Evolutionary conservation across 2,797 vertebrate genomes (phyloP), one percentile per base, ranked within the genome.

Genomic region (Geotrypetes seraphini): DNA sequence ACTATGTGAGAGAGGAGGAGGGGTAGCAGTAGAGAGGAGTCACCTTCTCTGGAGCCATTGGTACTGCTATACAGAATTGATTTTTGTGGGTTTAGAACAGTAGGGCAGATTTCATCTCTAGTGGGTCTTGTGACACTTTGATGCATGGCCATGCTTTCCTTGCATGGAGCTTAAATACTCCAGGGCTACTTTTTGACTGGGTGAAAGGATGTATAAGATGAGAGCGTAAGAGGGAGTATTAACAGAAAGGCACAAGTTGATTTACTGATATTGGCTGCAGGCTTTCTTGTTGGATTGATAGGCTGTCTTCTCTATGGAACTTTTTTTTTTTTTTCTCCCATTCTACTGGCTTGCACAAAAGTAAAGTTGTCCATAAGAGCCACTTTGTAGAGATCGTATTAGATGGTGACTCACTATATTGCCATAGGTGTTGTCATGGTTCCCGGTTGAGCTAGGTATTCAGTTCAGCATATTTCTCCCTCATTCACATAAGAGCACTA

Each of bases 91-190:
- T 53, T 46, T 50, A 48, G 60, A 50, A 46, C 35, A 55, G 58
- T 48, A 44, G 63, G 68, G 53, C 40, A 57, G 55, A 43, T 59
- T 60, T 53, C 57, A 54, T 64, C 53, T 71, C 55, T 68, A 61
- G 39, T 69, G 46, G 53, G 29, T 56, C 49, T 70, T 32, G 40
- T 77, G 73, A 59, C 70, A 74, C 50, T 63, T 63, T 71, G 73
- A 69, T 72, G 39, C 75, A 69, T 72, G 52, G 48, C 64, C 37
- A 30, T 43, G 57, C 62, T 63, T 15, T 69, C 55, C 68, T 69
- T 61, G 62, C 47, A 22, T 35, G 41, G 57, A 63, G 54, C 56
- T 61, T 56, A 30, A 63, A 36, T 45, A 60, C 61, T 77, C 59
- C 47, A 52, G 70, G 61, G 58, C 57, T 68, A 33, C 63, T 63